Conservation (phyloP, 1,140 invertebrate genomes). For the Penaeus indicus region DNA sequence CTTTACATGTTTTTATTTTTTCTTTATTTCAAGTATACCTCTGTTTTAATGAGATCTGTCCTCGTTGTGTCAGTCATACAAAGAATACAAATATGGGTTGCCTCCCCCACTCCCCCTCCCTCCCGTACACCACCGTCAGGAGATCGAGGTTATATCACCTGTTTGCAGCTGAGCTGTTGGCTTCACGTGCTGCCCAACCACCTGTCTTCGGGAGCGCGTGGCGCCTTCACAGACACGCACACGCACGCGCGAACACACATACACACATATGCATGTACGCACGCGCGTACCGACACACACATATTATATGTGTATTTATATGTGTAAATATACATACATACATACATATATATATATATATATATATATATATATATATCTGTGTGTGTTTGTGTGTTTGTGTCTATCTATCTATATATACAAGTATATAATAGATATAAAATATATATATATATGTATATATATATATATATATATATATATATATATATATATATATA, state of each 20-base stretch:
- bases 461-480: neutral
- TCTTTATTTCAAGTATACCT: no score
- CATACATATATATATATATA: slow-evolving; percentile 9
- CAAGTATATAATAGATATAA: neutral
- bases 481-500: neutral
- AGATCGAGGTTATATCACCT: no score
- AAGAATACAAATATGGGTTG: no score
- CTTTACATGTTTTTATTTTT: no score
- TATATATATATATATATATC: neutral
- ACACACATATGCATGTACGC: neutral
- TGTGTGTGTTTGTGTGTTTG: neutral
- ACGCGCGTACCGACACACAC: neutral
- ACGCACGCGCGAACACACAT: neutral
- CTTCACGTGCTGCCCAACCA: no score
- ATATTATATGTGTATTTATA: neutral
- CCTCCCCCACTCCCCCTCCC: no score
- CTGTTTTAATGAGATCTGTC: no score
- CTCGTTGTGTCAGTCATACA: no score
- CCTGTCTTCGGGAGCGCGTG: no score
- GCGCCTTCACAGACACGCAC: neutral
- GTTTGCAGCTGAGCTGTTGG: no score
- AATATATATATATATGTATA: neutral
- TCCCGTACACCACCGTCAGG: no score
- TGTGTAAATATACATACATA: neutral
- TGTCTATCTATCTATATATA: neutral